phyloP scores from a whole-genome alignment of 2,888 invertebrate genomes.

The Epinotia ramella region DNA sequence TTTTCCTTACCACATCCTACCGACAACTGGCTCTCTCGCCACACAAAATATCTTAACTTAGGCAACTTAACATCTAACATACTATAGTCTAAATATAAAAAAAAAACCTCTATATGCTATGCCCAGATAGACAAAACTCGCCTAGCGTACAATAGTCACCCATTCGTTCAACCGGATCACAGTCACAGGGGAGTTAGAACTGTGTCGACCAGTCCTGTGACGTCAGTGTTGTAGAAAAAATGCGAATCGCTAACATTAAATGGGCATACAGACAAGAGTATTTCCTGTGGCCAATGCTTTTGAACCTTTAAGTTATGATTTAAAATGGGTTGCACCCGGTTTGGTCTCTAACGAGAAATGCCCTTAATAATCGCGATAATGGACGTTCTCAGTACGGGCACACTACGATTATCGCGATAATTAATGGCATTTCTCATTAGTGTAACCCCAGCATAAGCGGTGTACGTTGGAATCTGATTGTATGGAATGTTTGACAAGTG shows the following conservation, averaged over 20 bases:
- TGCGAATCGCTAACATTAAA: background rate
- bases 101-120: conserved; percentile 61
- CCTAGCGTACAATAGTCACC: conserved; percentile 9
- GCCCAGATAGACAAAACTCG: conserved; percentile 64
- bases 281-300: background rate
- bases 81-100: conserved; percentile 24
- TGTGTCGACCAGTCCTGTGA: background rate
- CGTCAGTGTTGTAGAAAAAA: conserved; percentile 4
- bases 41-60: conserved; percentile 45
- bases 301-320: too few species aligned
- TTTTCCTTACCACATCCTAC: conserved; percentile 6
- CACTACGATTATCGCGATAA: too few species aligned
- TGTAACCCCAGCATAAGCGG: too few species aligned
- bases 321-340: too few species aligned
- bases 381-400: too few species aligned
- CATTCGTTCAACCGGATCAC: conserved; percentile 3
- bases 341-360: too few species aligned
- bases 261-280: background rate
- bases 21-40: conserved; percentile 40
- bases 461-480: too few species aligned
- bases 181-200: background rate
- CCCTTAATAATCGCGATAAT: too few species aligned
- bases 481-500: too few species aligned
- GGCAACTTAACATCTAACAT: conserved; percentile 42
- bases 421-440: too few species aligned